Base-by-base conservation (phyloP, 2,888 invertebrate genomes). In the Isotomurus palustris region DNA sequence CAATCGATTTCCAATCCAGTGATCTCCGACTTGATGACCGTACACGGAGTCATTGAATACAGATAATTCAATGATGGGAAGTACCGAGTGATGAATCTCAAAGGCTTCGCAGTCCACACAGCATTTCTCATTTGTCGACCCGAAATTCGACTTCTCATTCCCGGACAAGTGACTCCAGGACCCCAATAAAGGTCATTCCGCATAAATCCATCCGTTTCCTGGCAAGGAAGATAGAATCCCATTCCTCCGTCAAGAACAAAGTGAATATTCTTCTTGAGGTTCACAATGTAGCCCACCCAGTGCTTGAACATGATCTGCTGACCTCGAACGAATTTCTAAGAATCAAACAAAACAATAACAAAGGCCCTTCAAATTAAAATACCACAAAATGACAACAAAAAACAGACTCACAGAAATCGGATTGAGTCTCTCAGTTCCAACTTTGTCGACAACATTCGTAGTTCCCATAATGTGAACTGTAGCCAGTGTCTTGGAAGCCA, bases 401-500 rank as follows among this genome's bases (percentile, higher is more conserved):
- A n/a, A 21, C 40, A 25, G n/a, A 10, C 5, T 71, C 74, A 82
- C 82, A 74, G 80, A 79, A 43, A 82, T 73, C 0, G 87, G 86
- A 60, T 83, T 81, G 28, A 94, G 78, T 66, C 91, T 81, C 72
- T 87, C 86, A 64, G 88, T 87, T 62, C 84, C 82, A 19, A 94
- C 85, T 75, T 86, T 84, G 52, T 87, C 87, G 60, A 95, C 83
- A 54, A 93, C 85, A 75, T 87, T 87, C 75, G 89, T 88, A 4
- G 90, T 89, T 66, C 91, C 91, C 27, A 91, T 83, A 36, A 95
- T 83, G 75, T 89, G 89, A 17, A 92, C 83, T 62, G 90, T 87
- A 27, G 91, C 88, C 14, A 82, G 83, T 74, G 92, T 86, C 65
- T 85, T 83, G 28, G 90, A 86, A 72, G 88, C 86, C 58, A 89